Evolutionary conservation across 2,113 vertebrate genomes (phyloP).

Genomic region (Vimba vimba): DNA sequence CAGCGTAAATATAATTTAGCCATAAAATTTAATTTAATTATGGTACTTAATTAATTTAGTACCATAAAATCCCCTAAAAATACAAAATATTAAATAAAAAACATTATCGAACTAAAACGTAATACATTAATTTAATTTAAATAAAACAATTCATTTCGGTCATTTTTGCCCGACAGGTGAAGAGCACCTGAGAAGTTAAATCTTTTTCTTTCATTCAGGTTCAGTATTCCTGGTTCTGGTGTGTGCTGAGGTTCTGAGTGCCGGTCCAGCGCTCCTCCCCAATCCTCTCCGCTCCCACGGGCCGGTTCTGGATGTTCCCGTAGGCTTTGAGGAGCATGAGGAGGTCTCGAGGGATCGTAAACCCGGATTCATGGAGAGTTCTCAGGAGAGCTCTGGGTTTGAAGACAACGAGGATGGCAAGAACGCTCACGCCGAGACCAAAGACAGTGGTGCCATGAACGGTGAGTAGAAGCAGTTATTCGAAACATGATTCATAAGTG

Average conservation of each 20-base stretch:
- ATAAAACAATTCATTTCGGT: too few species aligned
- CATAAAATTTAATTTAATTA: too few species aligned
- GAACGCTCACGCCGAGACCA: constrained; percentile 73
- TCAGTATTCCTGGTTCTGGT: constrained; percentile 59
- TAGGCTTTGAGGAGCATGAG: constrained; percentile 65
- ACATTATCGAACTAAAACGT: too few species aligned
- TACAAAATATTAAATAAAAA: too few species aligned
- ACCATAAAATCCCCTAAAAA: too few species aligned
- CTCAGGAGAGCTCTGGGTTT: constrained; percentile 85
- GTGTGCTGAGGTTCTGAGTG: constrained; percentile 60
- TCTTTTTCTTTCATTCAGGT: constrained; percentile 44
- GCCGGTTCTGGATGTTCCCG: constrained; percentile 65
- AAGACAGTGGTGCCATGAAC: constrained; percentile 73
- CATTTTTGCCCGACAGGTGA: too few species aligned
- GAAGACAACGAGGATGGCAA: constrained; percentile 86
- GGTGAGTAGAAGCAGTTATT: constrained; percentile 66
- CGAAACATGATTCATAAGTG: background rate
- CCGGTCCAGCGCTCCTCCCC: constrained; percentile 65
- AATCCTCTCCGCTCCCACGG: constrained; percentile 71
- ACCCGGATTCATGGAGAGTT: constrained; percentile 68
- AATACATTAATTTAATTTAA: too few species aligned
- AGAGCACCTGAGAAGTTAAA: too few species aligned
- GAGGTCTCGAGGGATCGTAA: constrained; percentile 55
- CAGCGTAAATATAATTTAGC: too few species aligned
- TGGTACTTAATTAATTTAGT: too few species aligned